A percentile compares a stretch with the other conserved stretches of the same genome.
Conservation (phyloP, 2,797 vertebrate species). For the Pipistrellus pipistrellus region DNA sequence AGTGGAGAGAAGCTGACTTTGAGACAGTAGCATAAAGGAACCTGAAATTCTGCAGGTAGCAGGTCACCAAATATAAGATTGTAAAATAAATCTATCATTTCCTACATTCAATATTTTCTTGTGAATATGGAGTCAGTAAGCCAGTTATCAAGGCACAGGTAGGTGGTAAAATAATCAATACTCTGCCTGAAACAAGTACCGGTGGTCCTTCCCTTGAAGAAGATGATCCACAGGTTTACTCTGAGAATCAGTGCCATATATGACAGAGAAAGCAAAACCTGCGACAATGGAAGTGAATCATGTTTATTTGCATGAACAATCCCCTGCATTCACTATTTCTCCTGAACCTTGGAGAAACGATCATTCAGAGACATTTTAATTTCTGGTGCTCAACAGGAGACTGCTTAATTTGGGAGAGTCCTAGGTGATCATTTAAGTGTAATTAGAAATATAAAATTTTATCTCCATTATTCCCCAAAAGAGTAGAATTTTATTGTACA, state of each 20-base stretch:
- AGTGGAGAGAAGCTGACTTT: neutral
- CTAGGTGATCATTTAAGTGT: neutral
- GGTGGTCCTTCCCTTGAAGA: neutral
- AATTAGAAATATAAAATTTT: slow-evolving; percentile 4
- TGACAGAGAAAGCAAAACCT: slow-evolving; percentile 9
- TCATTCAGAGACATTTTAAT: neutral
- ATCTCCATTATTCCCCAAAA: neutral
- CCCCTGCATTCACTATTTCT: neutral
- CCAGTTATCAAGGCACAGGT: neutral
- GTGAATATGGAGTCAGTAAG: neutral
- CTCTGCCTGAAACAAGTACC: neutral
- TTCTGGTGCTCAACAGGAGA: neutral
- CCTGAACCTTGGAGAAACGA: neutral
- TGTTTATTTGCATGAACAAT: neutral
- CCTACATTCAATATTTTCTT: neutral
- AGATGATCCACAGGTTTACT: neutral
- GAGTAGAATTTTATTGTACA: neutral
- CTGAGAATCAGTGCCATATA: neutral
- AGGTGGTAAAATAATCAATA: neutral
- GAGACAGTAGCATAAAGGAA: neutral
- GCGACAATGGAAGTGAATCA: neutral
- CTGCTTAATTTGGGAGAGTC: neutral
- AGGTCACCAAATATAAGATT: neutral
- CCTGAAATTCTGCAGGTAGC: neutral
- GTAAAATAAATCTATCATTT: neutral